Conservation (phyloP, 2,113 vertebrate species). For the Apistogramma diplotaenia region DNA sequence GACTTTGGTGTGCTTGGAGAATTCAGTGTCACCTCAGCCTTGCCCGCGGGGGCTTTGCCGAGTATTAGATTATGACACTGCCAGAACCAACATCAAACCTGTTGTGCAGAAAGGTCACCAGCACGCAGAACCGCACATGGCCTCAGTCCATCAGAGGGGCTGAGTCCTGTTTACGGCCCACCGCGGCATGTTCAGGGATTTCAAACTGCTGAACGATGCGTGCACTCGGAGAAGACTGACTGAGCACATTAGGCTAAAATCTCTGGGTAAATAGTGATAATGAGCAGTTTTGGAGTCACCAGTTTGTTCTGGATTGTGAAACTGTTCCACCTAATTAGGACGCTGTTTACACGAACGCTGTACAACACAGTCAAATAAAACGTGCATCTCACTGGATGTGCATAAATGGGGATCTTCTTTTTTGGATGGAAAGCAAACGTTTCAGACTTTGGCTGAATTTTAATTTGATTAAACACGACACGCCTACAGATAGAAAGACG, state of each 20-base stretch:
- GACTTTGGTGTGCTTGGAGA: constrained; percentile 24
- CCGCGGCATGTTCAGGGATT: neutral
- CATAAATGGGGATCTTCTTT: neutral
- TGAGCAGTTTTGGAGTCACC: neutral
- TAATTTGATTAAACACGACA: neutral
- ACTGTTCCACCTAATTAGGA: neutral
- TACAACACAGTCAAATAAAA: neutral
- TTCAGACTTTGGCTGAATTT: neutral
- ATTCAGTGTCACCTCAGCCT: constrained; percentile 40
- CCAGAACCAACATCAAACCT: constrained; percentile 42
- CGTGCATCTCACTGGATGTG: neutral
- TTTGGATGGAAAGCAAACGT: neutral
- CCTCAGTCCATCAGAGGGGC: neutral
- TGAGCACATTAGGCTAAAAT: neutral
- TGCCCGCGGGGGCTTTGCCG: constrained; percentile 31
- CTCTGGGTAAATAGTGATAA: neutral
- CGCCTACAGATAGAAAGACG: neutral
- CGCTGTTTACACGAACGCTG: neutral
- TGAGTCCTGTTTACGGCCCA: neutral
- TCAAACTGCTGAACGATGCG: neutral
- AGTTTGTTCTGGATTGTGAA: neutral
- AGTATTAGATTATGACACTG: constrained; percentile 41
- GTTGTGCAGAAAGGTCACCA: constrained; percentile 40
- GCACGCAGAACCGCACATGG: neutral
- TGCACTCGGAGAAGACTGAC: neutral